Evolutionary conservation across 2,113 vertebrate genomes (phyloP).

Genomic region (Ophthalmolycus amberensis): DNA sequence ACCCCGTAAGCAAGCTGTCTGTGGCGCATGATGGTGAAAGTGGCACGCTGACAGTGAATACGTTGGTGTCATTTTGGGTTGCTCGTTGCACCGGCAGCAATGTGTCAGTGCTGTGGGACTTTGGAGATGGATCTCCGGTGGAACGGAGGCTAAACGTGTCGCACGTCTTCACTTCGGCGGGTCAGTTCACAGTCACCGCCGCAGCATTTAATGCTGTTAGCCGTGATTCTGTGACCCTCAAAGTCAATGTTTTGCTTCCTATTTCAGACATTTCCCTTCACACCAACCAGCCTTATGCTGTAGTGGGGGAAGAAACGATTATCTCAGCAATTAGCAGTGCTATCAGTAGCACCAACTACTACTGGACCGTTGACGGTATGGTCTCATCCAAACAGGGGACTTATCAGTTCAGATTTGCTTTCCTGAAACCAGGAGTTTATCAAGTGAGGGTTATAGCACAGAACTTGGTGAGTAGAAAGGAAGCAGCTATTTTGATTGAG

Average conservation of each 20-base stretch:
- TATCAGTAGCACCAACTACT: conserved; percentile 66
- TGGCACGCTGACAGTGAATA: conserved; percentile 65
- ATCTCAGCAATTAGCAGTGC: conserved; percentile 72
- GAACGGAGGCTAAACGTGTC: conserved; percentile 62
- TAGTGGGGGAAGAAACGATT: conserved; percentile 67
- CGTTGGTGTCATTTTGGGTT: conserved; percentile 73
- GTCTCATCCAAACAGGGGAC: conserved; percentile 52
- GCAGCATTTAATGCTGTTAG: conserved; percentile 81
- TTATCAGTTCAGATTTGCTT: conserved; percentile 69
- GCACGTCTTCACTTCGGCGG: conserved; percentile 74
- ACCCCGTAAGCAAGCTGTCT: conserved; percentile 63
- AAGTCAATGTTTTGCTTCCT: conserved; percentile 71
- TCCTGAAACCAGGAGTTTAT: conserved; percentile 76
- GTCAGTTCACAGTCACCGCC: conserved; percentile 72
- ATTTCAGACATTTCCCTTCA: conserved; percentile 72
- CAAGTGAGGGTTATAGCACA: conserved; percentile 70
- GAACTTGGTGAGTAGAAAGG: conserved; percentile 74
- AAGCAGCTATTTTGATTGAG: conserved; percentile 68
- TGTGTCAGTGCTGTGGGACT: conserved; percentile 81
- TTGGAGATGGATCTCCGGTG: conserved; percentile 78
- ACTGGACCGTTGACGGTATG: conserved; percentile 77
- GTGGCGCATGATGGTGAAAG: conserved; percentile 57
- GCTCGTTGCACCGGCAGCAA: conserved; percentile 61
- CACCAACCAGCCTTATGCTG: conserved; percentile 56
- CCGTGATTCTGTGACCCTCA: conserved; percentile 45